Evolutionary conservation across 2,888 invertebrate species (phyloP).

Genomic region (Pecten maximus): DNA sequence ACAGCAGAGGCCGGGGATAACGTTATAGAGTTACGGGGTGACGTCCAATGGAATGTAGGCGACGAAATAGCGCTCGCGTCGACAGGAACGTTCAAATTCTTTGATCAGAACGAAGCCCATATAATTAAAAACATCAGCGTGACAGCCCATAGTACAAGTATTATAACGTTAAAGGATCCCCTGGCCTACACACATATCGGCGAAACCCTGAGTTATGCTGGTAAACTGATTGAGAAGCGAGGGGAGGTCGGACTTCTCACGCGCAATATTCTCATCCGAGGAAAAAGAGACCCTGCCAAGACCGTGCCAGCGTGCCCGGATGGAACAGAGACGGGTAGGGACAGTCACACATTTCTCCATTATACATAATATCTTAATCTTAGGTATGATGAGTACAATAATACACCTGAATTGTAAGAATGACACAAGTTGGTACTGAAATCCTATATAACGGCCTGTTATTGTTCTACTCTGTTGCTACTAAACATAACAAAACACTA

Average conservation of each 20-base stretch:
- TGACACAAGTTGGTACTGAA: too few species aligned
- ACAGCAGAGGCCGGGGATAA: constrained; percentile 70
- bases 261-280: constrained; percentile 77
- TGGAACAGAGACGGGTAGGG: constrained; percentile 79
- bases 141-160: constrained; percentile 55
- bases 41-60: constrained; percentile 75
- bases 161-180: constrained; percentile 67
- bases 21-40: constrained; percentile 65
- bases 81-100: constrained; percentile 74
- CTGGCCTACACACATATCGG: constrained; percentile 73
- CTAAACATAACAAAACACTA: too few species aligned
- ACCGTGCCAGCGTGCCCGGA: constrained; percentile 75
- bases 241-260: constrained; percentile 80
- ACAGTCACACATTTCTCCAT: too few species aligned
- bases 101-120: constrained; percentile 76
- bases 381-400: too few species aligned
- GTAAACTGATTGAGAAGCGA: constrained; percentile 69
- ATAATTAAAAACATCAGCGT: constrained; percentile 66
- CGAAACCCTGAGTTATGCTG: constrained; percentile 63
- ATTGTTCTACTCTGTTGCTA: too few species aligned
- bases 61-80: constrained; percentile 80
- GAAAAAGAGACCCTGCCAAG: constrained; percentile 70
- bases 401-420: too few species aligned
- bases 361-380: too few species aligned
- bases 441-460: too few species aligned